Conservation (phyloP, 2,113 vertebrate genomes). For the Pollachius pollachius region DNA sequence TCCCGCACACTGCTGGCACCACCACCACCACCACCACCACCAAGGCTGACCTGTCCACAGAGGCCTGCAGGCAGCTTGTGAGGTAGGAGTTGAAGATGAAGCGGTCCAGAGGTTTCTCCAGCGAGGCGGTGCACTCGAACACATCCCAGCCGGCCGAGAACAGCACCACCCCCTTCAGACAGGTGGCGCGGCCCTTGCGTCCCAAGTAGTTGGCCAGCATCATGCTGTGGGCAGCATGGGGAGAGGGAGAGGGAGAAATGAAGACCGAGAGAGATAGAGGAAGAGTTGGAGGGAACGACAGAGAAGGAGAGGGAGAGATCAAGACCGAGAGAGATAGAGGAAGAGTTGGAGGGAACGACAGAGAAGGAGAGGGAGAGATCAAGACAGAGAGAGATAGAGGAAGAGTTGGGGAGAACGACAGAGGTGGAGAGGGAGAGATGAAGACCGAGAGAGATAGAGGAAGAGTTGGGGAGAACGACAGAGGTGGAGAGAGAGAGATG, state of each 20-base stretch:
- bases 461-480: too few relatives aligned
- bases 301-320: too few relatives aligned
- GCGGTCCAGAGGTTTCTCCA: slow-evolving; percentile 96
- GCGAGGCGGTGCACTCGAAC: slow-evolving; percentile 89
- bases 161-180: slow-evolving; percentile 89
- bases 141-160: slow-evolving; percentile 98
- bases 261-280: not conserved
- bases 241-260: slow-evolving; percentile 11
- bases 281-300: not conserved
- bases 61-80: slow-evolving; percentile 95
- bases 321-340: too few relatives aligned
- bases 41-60: slow-evolving; percentile 87
- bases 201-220: slow-evolving; percentile 95
- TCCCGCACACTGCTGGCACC: slow-evolving; percentile 19
- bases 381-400: too few relatives aligned
- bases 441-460: too few relatives aligned
- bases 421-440: not conserved
- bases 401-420: not conserved
- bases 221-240: slow-evolving; percentile 79
- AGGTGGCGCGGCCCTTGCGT: slow-evolving; percentile 84
- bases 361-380: too few relatives aligned
- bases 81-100: slow-evolving; percentile 99
- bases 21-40: too few relatives aligned
- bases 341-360: too few relatives aligned
- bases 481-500: not conserved